A percentile compares a stretch with the other conserved stretches of the same genome.
Evolutionary conservation across 2,113 vertebrate genomes (phyloP).

Genomic region (Seriola quinqueradiata): DNA sequence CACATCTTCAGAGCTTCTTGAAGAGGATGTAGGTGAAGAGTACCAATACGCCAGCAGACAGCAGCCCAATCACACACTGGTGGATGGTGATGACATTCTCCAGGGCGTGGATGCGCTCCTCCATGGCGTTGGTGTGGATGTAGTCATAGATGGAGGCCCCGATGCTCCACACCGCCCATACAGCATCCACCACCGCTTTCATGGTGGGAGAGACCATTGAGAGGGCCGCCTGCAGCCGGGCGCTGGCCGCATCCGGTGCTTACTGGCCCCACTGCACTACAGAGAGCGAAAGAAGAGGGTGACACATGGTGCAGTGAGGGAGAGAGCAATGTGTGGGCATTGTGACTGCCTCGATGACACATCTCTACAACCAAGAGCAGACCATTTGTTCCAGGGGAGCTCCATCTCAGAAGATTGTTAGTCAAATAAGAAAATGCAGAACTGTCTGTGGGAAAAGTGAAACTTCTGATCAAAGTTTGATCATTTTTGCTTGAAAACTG

Average conservation of each 20-base stretch:
- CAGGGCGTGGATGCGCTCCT: slow-evolving; percentile 85
- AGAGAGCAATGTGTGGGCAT: slow-evolving; percentile 29
- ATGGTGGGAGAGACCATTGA: slow-evolving; percentile 85
- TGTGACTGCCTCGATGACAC: not conserved
- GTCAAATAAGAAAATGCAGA: not conserved
- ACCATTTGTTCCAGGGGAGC: not conserved
- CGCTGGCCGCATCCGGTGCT: slow-evolving; percentile 47
- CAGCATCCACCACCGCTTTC: slow-evolving; percentile 85
- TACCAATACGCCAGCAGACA: slow-evolving; percentile 76
- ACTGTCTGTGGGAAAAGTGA: not conserved
- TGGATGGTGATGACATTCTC: slow-evolving; percentile 83
- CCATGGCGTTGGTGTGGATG: slow-evolving; percentile 86
- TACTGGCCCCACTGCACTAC: slow-evolving; percentile 41
- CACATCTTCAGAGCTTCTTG: slow-evolving; percentile 79
- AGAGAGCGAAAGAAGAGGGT: slow-evolving; percentile 32
- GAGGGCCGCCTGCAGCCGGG: slow-evolving; percentile 52
- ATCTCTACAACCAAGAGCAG: not conserved
- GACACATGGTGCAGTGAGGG: slow-evolving; percentile 31
- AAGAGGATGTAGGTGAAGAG: slow-evolving; percentile 84
- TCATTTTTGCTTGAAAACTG: too few relatives aligned
- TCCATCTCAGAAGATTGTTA: not conserved
- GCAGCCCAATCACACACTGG: slow-evolving; percentile 83
- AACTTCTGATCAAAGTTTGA: not conserved
- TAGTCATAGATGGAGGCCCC: slow-evolving; percentile 86
- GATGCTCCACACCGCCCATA: slow-evolving; percentile 86